Evolutionary conservation across 1,140 invertebrate species (phyloP).

Genomic region (Drosophila rhopaloa): DNA sequence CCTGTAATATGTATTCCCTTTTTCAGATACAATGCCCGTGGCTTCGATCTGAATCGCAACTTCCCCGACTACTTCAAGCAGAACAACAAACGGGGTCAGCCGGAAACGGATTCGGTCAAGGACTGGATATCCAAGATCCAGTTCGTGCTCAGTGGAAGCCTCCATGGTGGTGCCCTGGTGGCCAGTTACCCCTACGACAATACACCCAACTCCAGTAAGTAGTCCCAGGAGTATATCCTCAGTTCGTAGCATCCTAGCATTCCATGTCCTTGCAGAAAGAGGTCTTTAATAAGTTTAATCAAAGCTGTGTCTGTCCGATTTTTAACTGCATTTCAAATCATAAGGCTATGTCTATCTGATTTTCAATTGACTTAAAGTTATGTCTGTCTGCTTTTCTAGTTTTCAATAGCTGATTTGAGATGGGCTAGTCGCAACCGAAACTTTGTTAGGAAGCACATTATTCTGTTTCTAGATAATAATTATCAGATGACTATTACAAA

Average conservation of each 20-base stretch:
- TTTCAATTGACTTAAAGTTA: too few species aligned
- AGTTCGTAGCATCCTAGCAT: too few species aligned
- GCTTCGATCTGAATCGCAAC: constrained; percentile 95
- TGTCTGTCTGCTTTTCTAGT: neutral
- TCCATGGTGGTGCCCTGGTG: constrained; percentile 96
- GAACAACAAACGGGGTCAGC: constrained; percentile 93
- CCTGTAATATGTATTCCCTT: neutral
- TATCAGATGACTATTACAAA: constrained; percentile 6
- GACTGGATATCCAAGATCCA: constrained; percentile 96
- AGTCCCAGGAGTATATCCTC: constrained; percentile 37
- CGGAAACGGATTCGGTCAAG: constrained; percentile 97
- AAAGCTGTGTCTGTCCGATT: too few species aligned
- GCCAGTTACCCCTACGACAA: constrained; percentile 97
- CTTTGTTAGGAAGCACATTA: constrained; percentile 17
- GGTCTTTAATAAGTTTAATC: neutral
- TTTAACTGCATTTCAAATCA: neutral
- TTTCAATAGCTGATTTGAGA: neutral
- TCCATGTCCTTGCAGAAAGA: constrained; percentile 8
- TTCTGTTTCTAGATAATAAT: neutral
- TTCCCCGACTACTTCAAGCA: constrained; percentile 97
- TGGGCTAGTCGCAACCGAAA: constrained; percentile 8
- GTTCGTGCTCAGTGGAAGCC: constrained; percentile 95
- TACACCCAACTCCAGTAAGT: constrained; percentile 95
- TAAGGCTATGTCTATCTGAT: neutral
- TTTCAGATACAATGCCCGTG: constrained; percentile 92